phyloP scores from a whole-genome alignment of 1,140 invertebrate genomes.

The Druon quercuslanigerum region DNA sequence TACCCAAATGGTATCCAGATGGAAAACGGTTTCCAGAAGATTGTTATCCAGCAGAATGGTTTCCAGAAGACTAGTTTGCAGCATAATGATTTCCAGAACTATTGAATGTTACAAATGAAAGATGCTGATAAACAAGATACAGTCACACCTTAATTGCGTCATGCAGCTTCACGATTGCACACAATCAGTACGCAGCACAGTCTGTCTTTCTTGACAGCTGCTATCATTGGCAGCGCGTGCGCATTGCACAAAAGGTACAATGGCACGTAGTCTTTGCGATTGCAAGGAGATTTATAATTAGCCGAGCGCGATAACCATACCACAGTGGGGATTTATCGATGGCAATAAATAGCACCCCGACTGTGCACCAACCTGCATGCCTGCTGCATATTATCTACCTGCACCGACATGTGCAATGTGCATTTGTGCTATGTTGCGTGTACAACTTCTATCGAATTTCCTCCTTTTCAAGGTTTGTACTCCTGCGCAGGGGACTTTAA shows the following conservation, averaged over 20 bases:
- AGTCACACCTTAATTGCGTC: background rate
- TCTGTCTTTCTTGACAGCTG: background rate
- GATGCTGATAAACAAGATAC: background rate
- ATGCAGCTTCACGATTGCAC: background rate
- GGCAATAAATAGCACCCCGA: slow-evolving; percentile 13
- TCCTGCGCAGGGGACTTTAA: no score
- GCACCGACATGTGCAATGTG: no score
- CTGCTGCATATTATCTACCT: background rate
- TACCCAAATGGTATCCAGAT: no score
- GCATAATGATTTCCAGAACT: no score
- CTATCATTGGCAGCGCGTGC: background rate
- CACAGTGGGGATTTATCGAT: background rate
- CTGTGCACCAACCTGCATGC: background rate
- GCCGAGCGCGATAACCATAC: background rate
- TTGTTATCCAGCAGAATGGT: no score
- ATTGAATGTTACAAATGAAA: background rate
- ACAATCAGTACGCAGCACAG: background rate
- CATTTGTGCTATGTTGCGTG: no score
- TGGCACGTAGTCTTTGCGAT: background rate
- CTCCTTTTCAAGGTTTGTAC: no score
- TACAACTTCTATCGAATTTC: no score
- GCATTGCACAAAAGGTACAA: background rate
- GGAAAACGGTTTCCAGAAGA: no score
- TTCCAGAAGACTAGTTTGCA: no score
- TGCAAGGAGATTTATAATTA: slow-evolving; percentile 7